Base-by-base conservation (phyloP, 2,888 invertebrate genomes). In the Chorisops tibialis region DNA sequence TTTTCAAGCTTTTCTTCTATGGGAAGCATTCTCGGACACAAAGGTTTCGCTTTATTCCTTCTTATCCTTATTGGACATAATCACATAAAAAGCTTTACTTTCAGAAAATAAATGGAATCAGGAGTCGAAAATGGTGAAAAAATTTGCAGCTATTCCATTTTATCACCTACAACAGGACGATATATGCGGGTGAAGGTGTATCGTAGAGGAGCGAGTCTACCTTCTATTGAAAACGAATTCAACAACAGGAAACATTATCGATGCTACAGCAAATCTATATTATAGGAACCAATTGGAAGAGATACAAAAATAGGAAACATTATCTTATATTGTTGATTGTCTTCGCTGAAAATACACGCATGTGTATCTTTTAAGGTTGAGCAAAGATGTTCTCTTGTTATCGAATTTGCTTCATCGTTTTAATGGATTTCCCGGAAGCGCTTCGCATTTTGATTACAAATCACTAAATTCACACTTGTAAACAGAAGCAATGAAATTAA, bases 121-220 rank as follows among this genome's bases (percentile, higher is more conserved):
- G 51, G 38, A 51, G 21, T 51, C 38, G 52, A 39, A 51, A 51
- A 22, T 54, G 41, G 52, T 38, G 22, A 22, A 54, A 39, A 39
- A 41, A 54, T 54, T 54, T 54, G 22, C 52, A 54, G 52, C 39
- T 54, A 22, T 30, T 30, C 5, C 30, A 30, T 30, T 30, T 30
- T 30, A 7, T 30, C 30, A 30, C 9, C 30, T 24, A 24, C 24
- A 24, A 30, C 30, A 5, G 30, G 9, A 30, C 7, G 30, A 30
- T 30, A 30, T 30, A 5, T 9, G 30, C 30, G 9, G 30, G 30
- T 30, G n/a, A n/a, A 30, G 5, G n/a, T 14, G 50, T 18, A 38
- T 2, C 19, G 16, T 43, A 2, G 43, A 3, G 39, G 14, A 14
- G 14, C n/a, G 12, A 7, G 39, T 9, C 39, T 5, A 12, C n/a